Base-by-base conservation (phyloP, 2,113 vertebrate genomes). In the Prionailurus bengalensis region DNA sequence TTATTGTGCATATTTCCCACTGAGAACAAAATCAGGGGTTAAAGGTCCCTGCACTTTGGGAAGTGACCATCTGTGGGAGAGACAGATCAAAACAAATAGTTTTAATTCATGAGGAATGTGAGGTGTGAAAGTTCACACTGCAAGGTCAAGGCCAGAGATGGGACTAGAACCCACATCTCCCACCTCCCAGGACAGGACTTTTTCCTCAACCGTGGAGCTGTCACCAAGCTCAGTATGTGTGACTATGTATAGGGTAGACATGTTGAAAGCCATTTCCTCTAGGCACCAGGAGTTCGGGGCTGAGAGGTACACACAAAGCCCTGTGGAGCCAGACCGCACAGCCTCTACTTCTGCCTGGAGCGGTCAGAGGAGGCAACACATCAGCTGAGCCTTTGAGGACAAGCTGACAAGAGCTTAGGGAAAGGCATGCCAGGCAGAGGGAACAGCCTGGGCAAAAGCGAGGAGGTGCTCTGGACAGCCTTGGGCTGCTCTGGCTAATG, bases 31-130 rank as follows among this genome's bases (percentile, higher is more conserved):
- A 55, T 4, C 61, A 2, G 2, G 78, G 42, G 53, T 33, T 71
- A 82, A 71, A 42, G 42, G 29, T 76, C 17, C 73, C 71, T 92
- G 27, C 33, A 21, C 9, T 68, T 68, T 0, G 8, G 10, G 63
- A 89, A 17, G 65, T 76, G 36, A 66, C 16, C 66, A 4, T 51
- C n/a, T 84, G 36, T 66, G 76, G 29, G 27, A 89, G 25, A 76
- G 23, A 55, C 36, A 42, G 82, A 89, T 51, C 14, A 45, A 81
- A 88, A 76, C 76, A 94, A 39, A 85, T 71, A 45, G 29, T 70
- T 93, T 97, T 79, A 68, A 95, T 88, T 94, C 48, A 19, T 3
- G 1, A 83, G 58, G 42, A 79, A 61, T 63, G 16, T 90, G 89
- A 86, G 25, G 42, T 63, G 45, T 88, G 66, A 66, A 51, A 96